Conservation (phyloP, 2,113 vertebrate species). For the Orcinus orca region DNA sequence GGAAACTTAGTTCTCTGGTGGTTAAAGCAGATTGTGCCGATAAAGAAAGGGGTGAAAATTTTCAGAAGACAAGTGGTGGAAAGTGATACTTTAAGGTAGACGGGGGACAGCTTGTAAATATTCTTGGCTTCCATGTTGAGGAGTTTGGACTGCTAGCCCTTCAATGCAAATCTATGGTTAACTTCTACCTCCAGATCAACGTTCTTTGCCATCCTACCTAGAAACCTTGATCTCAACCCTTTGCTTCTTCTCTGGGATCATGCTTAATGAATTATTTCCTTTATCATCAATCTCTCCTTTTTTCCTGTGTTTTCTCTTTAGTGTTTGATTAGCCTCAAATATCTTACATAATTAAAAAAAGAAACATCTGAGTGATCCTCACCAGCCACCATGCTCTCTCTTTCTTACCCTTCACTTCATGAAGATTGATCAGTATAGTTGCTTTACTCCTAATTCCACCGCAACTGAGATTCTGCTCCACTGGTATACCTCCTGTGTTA, state of each 20-base stretch:
- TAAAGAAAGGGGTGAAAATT: not conserved
- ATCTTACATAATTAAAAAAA: not conserved
- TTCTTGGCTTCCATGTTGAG: not conserved
- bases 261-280: not conserved
- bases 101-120: not conserved
- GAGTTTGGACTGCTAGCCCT: not conserved
- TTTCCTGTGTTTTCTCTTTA: not conserved
- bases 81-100: not conserved
- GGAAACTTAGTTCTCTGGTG: not conserved
- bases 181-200: not conserved
- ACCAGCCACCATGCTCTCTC: not conserved
- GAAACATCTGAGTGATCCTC: not conserved
- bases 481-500: not conserved
- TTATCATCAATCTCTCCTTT: not conserved
- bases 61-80: not conserved
- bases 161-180: not conserved
- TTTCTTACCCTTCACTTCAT: not conserved
- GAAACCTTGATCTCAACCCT: not conserved
- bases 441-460: not conserved
- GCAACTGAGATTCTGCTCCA: not conserved
- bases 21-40: not conserved
- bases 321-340: not conserved
- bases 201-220: not conserved
- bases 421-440: not conserved
- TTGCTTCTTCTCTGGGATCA: not conserved